These are phyloP conservation scores for Tenualosa ilisha DNA, from an alignment of 2,797 vertebrate genomes.

Conservation along the genomic window DNA sequence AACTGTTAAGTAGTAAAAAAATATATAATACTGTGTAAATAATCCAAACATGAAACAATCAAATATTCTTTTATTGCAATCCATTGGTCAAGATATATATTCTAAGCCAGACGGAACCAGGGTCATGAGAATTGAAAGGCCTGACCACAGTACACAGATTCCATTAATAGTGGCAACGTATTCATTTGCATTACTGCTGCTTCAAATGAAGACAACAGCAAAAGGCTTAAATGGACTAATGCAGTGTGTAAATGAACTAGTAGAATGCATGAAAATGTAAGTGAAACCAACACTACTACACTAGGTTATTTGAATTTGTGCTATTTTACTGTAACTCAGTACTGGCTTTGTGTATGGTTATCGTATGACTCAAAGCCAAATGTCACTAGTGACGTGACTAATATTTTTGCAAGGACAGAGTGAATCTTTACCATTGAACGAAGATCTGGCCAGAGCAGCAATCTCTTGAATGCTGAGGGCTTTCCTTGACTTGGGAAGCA, in stretches of 20 bases:
- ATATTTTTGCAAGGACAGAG: neutral
- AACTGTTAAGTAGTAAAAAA: too few species aligned
- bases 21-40: neutral
- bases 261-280: too few species aligned
- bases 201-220: neutral
- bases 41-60: neutral
- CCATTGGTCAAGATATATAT: too few species aligned
- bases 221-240: neutral
- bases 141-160: neutral
- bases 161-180: neutral
- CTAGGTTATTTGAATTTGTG: too few species aligned
- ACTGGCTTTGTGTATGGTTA: neutral
- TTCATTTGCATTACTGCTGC: neutral
- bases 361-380: too few species aligned
- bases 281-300: too few species aligned
- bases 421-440: conserved; percentile 83
- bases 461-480: conserved; percentile 97
- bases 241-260: too few species aligned
- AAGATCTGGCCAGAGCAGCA: conserved; percentile 94
- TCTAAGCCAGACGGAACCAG: neutral
- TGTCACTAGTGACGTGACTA: neutral
- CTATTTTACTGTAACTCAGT: too few species aligned
- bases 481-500: conserved; percentile 97
- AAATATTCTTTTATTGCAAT: neutral
- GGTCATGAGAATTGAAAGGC: neutral